Evolutionary conservation across 1,140 invertebrate genomes (phyloP).

Genomic region (Brachionus rubens): DNA sequence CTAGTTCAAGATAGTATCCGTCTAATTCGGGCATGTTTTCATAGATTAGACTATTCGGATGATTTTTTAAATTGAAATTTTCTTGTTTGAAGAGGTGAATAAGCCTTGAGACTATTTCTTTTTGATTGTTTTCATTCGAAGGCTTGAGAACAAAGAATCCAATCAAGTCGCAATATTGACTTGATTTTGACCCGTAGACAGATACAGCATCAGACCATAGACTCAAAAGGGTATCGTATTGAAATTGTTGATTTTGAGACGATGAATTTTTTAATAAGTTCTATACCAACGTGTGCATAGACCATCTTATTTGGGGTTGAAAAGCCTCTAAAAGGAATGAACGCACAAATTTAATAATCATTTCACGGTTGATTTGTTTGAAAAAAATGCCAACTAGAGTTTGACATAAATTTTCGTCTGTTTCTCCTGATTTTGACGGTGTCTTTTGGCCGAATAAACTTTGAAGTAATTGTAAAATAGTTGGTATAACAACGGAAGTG

Average conservation of each 20-base stretch:
- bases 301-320: conserved; percentile 85
- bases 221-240: conserved; percentile 80
- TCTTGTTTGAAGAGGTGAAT: conserved; percentile 78
- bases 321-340: conserved; percentile 90
- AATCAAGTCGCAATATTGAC: conserved; percentile 90
- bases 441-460: background rate
- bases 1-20: conserved; percentile 91
- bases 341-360: conserved; percentile 76
- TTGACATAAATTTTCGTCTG: conserved; percentile 69
- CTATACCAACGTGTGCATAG: conserved; percentile 70
- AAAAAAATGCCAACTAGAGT: conserved; percentile 71
- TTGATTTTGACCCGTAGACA: conserved; percentile 83
- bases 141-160: conserved; percentile 86
- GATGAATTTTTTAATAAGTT: conserved; percentile 67
- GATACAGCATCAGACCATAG: conserved; percentile 81
- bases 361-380: conserved; percentile 67
- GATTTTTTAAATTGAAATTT: conserved; percentile 79
- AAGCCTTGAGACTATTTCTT: conserved; percentile 69
- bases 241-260: conserved; percentile 70
- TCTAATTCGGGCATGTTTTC: conserved; percentile 77
- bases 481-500: background rate
- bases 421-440: background rate
- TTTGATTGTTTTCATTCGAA: conserved; percentile 52
- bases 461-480: conserved; percentile 21
- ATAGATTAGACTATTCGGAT: conserved; percentile 83